phyloP scores from a whole-genome alignment of 2,888 invertebrate genomes.

The Spilarctia lutea region DNA sequence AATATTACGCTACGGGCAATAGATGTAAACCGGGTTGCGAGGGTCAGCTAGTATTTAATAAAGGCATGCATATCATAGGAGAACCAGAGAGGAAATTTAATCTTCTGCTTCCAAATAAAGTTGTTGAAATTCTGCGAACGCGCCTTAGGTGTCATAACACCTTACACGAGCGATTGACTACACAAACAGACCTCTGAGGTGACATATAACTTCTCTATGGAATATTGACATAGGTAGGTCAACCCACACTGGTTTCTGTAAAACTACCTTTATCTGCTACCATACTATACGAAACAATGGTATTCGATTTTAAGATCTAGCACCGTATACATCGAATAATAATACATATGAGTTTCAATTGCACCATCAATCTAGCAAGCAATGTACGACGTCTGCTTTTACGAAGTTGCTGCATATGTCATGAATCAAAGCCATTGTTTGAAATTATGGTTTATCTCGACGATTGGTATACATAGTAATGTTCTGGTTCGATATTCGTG shows the following conservation, averaged over 20 bases:
- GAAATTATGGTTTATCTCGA: slow-evolving; percentile 20
- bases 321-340: slow-evolving; percentile 1
- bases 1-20: too few species aligned
- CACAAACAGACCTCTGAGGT: neutral
- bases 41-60: slow-evolving; percentile 62
- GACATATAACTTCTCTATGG: neutral
- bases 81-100: slow-evolving; percentile 61
- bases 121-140: slow-evolving; percentile 69
- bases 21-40: too few species aligned
- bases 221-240: slow-evolving; percentile 23
- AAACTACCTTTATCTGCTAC: slow-evolving; percentile 7
- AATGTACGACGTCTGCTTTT: neutral
- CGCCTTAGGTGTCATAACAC: slow-evolving; percentile 63
- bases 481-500: slow-evolving; percentile 47
- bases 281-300: too few species aligned
- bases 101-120: slow-evolving; percentile 60
- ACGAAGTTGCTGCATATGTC: neutral
- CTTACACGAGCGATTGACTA: slow-evolving; percentile 21
- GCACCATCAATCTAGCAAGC: neutral
- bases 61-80: slow-evolving; percentile 35
- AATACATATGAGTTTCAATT: neutral
- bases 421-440: neutral
- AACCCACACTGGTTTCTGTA: slow-evolving; percentile 16
- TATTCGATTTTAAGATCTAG: neutral
- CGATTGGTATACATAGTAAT: slow-evolving; percentile 33